Conservation (phyloP, 2,888 invertebrate genomes). For the Pyrrhosoma nymphula region DNA sequence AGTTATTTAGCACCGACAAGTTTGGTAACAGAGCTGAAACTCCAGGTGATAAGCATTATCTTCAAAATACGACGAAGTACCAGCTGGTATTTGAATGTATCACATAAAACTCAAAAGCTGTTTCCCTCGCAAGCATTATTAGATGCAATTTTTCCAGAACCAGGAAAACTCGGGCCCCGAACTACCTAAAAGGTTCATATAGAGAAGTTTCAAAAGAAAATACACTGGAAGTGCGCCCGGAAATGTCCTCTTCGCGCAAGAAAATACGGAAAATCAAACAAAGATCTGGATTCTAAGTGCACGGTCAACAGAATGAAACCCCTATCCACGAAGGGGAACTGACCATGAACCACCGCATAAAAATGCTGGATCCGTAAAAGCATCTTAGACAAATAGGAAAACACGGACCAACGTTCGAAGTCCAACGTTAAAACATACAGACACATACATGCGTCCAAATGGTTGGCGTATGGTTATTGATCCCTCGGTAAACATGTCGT, state of each 20-base stretch:
- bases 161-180: neutral
- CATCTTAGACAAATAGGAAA: constrained; percentile 11
- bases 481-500: neutral
- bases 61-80: no score
- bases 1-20: no score
- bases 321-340: neutral
- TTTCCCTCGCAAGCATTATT: no score
- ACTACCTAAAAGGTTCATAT: neutral
- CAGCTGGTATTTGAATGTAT: no score
- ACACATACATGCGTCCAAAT: neutral
- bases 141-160: no score
- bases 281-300: neutral
- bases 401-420: neutral
- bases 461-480: neutral
- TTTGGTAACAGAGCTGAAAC: no score
- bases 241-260: neutral
- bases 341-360: neutral
- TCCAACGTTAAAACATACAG: neutral
- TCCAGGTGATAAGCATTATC: no score
- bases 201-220: neutral
- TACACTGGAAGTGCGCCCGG: neutral
- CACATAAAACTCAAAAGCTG: no score
- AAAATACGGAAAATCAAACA: neutral
- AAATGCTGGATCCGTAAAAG: constrained; percentile 9
- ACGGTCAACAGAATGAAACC: constrained; percentile 20